Conservation (phyloP, 2,113 vertebrate species). For the Rhinogobius similis region DNA sequence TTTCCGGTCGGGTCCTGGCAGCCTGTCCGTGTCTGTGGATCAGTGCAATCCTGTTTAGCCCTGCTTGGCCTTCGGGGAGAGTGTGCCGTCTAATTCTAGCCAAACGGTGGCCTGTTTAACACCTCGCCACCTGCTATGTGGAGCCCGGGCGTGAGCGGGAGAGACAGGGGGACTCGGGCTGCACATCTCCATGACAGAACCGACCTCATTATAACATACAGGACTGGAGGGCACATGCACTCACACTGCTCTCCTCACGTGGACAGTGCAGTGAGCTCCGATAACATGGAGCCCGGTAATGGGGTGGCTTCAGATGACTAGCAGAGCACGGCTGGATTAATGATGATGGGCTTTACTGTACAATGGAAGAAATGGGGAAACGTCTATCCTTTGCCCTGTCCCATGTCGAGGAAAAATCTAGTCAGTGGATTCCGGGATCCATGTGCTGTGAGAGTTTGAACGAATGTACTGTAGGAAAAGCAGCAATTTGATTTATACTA, state of each 20-base stretch:
- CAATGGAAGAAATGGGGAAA: constrained; percentile 23
- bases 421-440: not conserved
- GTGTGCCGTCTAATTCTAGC: constrained; percentile 51
- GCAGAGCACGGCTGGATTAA: constrained; percentile 26
- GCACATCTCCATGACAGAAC: constrained; percentile 10
- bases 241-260: not conserved
- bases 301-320: constrained; percentile 16
- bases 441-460: not conserved
- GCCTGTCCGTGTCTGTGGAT: constrained; percentile 38
- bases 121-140: constrained; percentile 57
- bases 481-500: not conserved
- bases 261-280: not conserved
- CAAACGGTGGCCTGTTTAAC: constrained; percentile 68
- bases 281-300: constrained; percentile 22
- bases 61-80: constrained; percentile 44
- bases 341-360: constrained; percentile 40
- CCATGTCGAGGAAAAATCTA: not conserved
- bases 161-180: constrained; percentile 10
- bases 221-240: constrained; percentile 18
- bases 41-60: constrained; percentile 66
- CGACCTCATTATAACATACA: constrained; percentile 24
- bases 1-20: constrained; percentile 22
- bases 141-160: constrained; percentile 24
- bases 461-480: not conserved
- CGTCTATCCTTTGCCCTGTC: constrained; percentile 7